phyloP scores from a whole-genome alignment of 2,888 invertebrate genomes.

The Timema cristinae region DNA sequence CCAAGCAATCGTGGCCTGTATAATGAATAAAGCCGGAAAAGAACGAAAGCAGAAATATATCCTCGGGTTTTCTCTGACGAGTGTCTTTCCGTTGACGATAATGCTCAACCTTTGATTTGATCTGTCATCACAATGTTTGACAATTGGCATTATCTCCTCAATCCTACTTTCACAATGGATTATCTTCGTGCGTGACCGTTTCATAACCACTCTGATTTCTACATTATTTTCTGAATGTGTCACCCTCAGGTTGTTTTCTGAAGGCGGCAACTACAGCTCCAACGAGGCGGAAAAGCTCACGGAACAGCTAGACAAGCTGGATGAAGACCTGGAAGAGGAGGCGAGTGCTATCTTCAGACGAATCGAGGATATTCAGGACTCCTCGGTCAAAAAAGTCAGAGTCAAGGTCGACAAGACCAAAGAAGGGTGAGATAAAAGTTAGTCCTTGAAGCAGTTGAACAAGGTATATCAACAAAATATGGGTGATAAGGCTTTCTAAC shows the following conservation, averaged over 20 bases:
- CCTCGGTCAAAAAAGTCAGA: not conserved
- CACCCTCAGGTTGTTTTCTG: conserved; percentile 12
- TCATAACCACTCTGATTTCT: not conserved
- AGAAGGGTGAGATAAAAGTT: not conserved
- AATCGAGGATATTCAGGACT: not conserved
- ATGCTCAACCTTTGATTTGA: no score
- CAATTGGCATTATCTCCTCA: not conserved
- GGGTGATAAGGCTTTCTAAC: no score
- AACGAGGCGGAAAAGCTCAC: not conserved
- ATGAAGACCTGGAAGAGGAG: not conserved
- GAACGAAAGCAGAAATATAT: no score
- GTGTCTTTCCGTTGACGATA: no score
- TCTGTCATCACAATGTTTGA: no score
- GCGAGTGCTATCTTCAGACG: not conserved
- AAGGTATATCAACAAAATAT: no score
- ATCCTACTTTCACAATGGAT: no score
- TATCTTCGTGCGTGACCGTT: not conserved
- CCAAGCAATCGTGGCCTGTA: no score
- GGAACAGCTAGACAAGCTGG: not conserved
- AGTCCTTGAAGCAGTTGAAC: not conserved
- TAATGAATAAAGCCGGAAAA: no score
- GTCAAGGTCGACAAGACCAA: not conserved
- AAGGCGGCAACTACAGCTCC: not conserved
- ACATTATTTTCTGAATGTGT: not conserved
- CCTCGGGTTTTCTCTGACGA: no score